Percentiles rank a stretch among this genome's conserved stretches.
These are phyloP conservation scores for Theonella swinhoei DNA, from an alignment of 37 sponge, comb jelly and placozoan genomes.

Conservation along the genomic window DNA sequence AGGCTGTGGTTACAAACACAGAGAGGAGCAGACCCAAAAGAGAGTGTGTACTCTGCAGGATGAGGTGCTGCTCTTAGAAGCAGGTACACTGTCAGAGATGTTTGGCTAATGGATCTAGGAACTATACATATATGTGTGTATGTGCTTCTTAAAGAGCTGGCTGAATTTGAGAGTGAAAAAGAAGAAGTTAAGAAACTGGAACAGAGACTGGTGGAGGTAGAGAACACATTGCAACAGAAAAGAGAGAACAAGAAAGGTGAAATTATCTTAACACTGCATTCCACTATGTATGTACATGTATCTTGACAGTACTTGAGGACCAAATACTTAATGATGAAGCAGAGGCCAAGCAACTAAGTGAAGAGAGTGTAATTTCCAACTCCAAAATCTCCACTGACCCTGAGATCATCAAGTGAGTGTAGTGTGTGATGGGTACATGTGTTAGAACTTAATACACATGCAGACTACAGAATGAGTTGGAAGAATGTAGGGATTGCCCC, in stretches of 20 bases:
- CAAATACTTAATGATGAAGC: neutral
- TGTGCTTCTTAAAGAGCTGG: conserved; percentile 15
- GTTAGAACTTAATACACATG: neutral
- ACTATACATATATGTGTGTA: neutral
- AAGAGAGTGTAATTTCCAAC: conserved; percentile 10
- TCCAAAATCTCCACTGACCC: conserved; percentile 33
- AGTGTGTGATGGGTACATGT: neutral
- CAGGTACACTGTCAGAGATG: no score
- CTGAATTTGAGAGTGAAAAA: conserved; percentile 7
- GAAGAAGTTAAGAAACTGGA: conserved; percentile 21
- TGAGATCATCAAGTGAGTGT: conserved; percentile 42
- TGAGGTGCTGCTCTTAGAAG: conserved; percentile 37
- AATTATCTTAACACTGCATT: no score
- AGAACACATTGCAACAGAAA: conserved; percentile 9
- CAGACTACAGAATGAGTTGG: conserved; percentile 69
- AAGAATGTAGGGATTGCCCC: conserved; percentile 23
- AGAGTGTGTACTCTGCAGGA: conserved; percentile 34
- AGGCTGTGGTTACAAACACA: conserved; percentile 19
- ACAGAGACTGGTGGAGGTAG: conserved; percentile 5
- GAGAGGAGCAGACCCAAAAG: conserved; percentile 36
- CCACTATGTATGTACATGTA: neutral
- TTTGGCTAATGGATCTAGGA: neutral
- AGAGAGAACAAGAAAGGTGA: conserved; percentile 6
- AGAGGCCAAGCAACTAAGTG: neutral
- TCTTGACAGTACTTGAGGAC: conserved; percentile 22